Conservation (phyloP, 2,797 vertebrate species). For the Acanthornis magna region DNA sequence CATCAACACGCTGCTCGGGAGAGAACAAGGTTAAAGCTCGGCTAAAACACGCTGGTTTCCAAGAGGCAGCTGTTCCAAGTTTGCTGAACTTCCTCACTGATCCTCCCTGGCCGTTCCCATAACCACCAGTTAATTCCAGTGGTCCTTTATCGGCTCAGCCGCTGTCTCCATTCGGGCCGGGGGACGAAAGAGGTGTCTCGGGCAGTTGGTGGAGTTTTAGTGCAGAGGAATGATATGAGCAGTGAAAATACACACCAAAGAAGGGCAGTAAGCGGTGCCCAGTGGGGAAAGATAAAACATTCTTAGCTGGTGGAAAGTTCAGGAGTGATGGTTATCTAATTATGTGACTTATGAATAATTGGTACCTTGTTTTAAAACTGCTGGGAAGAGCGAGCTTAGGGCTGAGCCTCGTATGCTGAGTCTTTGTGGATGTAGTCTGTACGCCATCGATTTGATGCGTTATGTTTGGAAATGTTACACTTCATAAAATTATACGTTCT, state of each 20-base stretch:
- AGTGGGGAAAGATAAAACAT: not conserved
- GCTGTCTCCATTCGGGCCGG: not conserved
- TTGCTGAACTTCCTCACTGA: not conserved
- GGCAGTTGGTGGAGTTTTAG: not conserved
- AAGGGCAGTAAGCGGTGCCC: not conserved
- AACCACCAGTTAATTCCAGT: not conserved
- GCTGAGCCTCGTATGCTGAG: not conserved
- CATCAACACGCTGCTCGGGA: not conserved
- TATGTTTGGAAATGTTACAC: constrained; percentile 29
- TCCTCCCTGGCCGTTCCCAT: not conserved
- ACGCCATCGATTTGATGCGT: constrained; percentile 33
- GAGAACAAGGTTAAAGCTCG: not conserved
- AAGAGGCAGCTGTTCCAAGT: not conserved
- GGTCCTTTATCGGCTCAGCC: not conserved
- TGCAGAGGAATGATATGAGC: not conserved
- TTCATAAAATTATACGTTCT: not conserved
- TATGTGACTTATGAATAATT: not conserved
- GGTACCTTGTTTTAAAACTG: not conserved
- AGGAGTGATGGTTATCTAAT: not conserved
- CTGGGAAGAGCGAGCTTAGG: not conserved
- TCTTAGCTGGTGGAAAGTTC: not conserved
- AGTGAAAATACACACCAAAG: not conserved
- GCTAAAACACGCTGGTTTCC: not conserved
- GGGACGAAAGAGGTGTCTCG: not conserved
- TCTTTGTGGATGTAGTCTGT: not conserved